Conservation (phyloP, 1,140 invertebrate genomes). For the Drosophila equinoxialis region DNA sequence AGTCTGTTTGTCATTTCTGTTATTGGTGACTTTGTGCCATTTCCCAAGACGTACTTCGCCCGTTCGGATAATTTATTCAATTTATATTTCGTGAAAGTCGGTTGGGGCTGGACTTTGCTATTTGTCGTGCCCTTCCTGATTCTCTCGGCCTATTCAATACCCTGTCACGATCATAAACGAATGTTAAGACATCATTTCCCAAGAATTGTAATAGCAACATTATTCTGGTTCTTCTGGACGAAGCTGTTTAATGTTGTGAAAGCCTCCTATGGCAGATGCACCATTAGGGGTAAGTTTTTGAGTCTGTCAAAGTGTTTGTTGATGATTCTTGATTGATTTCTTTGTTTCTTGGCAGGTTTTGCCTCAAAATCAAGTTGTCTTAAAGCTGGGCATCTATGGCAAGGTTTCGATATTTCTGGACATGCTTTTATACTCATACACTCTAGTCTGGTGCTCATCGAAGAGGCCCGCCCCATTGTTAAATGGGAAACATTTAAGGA, state of each 20-base stretch:
- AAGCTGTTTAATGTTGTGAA: constrained; percentile 93
- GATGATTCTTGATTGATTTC: too few relatives aligned
- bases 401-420: constrained; percentile 97
- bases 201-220: constrained; percentile 91
- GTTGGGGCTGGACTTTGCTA: constrained; percentile 96
- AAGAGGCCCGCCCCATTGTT: constrained; percentile 93
- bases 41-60: constrained; percentile 94
- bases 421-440: constrained; percentile 98
- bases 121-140: constrained; percentile 91
- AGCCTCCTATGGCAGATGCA: constrained; percentile 92
- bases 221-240: constrained; percentile 95
- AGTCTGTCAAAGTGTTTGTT: too few relatives aligned
- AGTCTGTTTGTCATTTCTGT: constrained; percentile 92
- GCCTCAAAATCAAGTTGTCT: constrained; percentile 88
- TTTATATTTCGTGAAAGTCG: constrained; percentile 96
- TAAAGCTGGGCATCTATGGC: constrained; percentile 91
- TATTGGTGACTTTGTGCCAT: constrained; percentile 90
- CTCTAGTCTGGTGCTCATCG: constrained; percentile 94
- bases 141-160: constrained; percentile 92
- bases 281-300: constrained; percentile 82
- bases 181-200: constrained; percentile 90
- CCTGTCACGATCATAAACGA: constrained; percentile 89
- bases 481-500: constrained; percentile 96
- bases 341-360: constrained; percentile 65
- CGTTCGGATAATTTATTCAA: constrained; percentile 95